Conservation (phyloP, 2,113 vertebrate genomes). For the Mellivora capensis region DNA sequence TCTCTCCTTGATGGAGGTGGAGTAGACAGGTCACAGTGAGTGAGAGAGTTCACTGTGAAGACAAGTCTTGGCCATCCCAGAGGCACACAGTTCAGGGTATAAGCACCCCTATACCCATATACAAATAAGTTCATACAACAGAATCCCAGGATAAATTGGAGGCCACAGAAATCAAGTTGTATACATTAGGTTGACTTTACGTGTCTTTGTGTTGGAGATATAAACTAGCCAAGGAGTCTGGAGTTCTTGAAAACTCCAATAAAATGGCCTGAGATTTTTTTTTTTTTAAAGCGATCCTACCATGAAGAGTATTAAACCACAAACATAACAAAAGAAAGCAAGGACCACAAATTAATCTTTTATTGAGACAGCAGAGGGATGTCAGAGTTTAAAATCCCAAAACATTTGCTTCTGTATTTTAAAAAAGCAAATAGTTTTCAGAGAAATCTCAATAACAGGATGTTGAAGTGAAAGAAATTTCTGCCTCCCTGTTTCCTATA, state of each 20-base stretch:
- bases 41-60: background rate
- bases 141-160: background rate
- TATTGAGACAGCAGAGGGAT: conserved; percentile 81
- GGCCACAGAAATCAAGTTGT: background rate
- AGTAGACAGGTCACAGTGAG: background rate
- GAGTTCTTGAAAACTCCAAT: background rate
- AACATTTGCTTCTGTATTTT: conserved; percentile 79
- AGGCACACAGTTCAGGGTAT: background rate
- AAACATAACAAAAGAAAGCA: conserved; percentile 61
- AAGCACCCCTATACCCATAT: background rate
- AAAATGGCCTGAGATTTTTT: background rate
- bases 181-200: background rate
- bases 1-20: background rate
- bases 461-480: conserved; percentile 73
- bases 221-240: background rate
- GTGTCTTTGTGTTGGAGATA: background rate
- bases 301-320: conserved; percentile 30
- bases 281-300: conserved; percentile 23
- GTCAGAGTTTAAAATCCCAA: conserved; percentile 75
- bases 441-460: conserved; percentile 78
- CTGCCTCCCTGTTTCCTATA: conserved; percentile 57
- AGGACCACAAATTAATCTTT: conserved; percentile 84
- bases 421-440: conserved; percentile 76
- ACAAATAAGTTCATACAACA: background rate
- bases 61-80: background rate